Base-by-base conservation (phyloP, 1,140 invertebrate genomes). In the Calycopis cecrops region DNA sequence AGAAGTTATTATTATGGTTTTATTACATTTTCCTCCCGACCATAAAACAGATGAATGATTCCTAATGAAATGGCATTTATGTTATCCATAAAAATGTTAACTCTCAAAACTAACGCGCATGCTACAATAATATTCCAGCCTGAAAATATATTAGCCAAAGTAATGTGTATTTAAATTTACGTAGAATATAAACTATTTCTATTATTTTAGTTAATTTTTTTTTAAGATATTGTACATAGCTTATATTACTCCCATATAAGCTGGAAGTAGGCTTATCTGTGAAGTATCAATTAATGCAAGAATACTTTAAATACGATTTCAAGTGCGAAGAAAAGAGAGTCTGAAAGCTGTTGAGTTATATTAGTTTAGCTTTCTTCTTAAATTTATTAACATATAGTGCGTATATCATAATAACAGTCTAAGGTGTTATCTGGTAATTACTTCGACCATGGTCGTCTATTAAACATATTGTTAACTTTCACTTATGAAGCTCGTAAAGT, bases 21-120 rank as follows among this genome's bases (percentile, higher is more conserved):
- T 72, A 78, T 70, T 66, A 59, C 62, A 51, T 67, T 70, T 65
- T 63, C 69, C 69, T 74, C 63, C 68, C 63, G 65, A 62, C 60
- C 58, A 53, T 76, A 69, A 76, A 75, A 60, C 35, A 21, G 53
- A 50, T 17, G 40, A 44, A 16, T 16, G 40, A 44, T 44, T 44
- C 14, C 40, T 44, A 44, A 44, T 44, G 17, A 44, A 16, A 44
- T 44, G 40, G 40, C 40, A 44, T 40, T 40, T 40, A 40, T 44
- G 40, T 44, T 44, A 16, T 44, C 14, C 40, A 44, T 44, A 44
- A 44, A 40, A 44, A 44, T 44, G 40, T 44, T 44, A 44, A 44
- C 40, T 44, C 40, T 14, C 11, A 9, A 3, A 44, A 17, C 40
- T 44, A 44, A 44, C 9, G n/a, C 40, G 40, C 14, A 14, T 9